A percentile compares a stretch with the other conserved stretches of the same genome.
phyloP scores from a whole-genome alignment of 2,888 invertebrate species.

The Melieria omissa region DNA sequence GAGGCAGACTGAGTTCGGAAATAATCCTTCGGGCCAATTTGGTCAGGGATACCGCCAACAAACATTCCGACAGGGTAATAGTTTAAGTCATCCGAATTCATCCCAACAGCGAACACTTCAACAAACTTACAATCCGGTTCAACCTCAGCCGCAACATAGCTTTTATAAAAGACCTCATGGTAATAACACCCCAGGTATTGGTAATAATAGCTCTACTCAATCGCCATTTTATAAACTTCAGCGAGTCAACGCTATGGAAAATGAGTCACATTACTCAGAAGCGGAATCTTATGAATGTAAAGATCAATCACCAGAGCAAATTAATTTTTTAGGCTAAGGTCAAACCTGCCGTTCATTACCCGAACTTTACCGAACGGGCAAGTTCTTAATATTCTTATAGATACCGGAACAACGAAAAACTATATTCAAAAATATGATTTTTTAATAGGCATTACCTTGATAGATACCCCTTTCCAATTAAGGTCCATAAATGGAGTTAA shows the following conservation, averaged over 20 bases:
- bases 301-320: constrained; percentile 5
- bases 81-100: too few species aligned
- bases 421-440: neutral
- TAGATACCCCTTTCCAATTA: neutral
- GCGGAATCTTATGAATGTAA: constrained; percentile 8
- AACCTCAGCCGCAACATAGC: too few species aligned
- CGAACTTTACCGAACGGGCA: constrained; percentile 24
- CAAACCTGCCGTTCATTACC: neutral
- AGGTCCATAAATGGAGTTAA: constrained; percentile 7
- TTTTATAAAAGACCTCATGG: neutral
- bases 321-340: too few species aligned
- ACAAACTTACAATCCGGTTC: neutral
- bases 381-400: constrained; percentile 23
- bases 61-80: too few species aligned
- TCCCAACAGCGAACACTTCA: constrained; percentile 12
- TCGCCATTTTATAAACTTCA: constrained; percentile 1
- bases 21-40: too few species aligned
- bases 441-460: too few species aligned
- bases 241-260: constrained; percentile 17
- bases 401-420: constrained; percentile 23
- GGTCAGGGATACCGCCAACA: too few species aligned
- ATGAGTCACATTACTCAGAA: constrained; percentile 19
- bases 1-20: too few species aligned
- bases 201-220: constrained; percentile 15
- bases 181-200: constrained; percentile 8